Percentiles rank a stretch among this genome's conserved stretches.
Conservation (phyloP, 2,888 invertebrate species). For the Acanthococcus lagerstroemiae region DNA sequence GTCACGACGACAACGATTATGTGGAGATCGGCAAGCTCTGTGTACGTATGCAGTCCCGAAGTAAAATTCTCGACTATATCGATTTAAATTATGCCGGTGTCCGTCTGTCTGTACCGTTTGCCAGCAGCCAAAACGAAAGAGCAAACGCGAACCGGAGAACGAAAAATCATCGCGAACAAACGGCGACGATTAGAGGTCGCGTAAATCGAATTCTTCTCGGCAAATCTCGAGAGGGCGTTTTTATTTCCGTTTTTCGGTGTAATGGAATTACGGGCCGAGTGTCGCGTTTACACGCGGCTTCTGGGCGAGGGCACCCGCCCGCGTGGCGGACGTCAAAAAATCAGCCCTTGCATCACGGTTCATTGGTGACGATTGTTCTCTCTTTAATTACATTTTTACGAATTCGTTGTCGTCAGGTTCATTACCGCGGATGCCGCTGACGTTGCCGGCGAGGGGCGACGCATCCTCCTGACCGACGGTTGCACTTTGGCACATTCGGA, state of each 20-base stretch:
- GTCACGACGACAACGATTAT: slow-evolving; percentile 8
- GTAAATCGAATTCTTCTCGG: too few species aligned
- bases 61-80: too few species aligned
- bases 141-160: not conserved
- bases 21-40: too few species aligned
- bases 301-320: too few species aligned
- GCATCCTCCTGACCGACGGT: too few species aligned
- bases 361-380: slow-evolving; percentile 27
- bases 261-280: not conserved
- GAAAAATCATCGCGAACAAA: too few species aligned
- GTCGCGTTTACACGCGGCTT: not conserved
- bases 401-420: slow-evolving; percentile 19
- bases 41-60: too few species aligned
- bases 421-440: not conserved
- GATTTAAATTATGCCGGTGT: too few species aligned
- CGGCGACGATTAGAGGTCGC: not conserved
- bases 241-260: slow-evolving; percentile 1
- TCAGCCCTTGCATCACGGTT: slow-evolving; percentile 21
- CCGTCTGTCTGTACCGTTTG: too few species aligned
- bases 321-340: slow-evolving; percentile 13
- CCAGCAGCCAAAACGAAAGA: too few species aligned
- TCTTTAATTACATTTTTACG: slow-evolving; percentile 24
- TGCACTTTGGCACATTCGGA: too few species aligned
- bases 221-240: not conserved
- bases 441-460: too few species aligned